Evolutionary conservation across 35 echinoderm and acorn worm species (phyloP), one percentile per base, ranked within the genome.

Genomic region (Heliocidaris erythrogramma): DNA sequence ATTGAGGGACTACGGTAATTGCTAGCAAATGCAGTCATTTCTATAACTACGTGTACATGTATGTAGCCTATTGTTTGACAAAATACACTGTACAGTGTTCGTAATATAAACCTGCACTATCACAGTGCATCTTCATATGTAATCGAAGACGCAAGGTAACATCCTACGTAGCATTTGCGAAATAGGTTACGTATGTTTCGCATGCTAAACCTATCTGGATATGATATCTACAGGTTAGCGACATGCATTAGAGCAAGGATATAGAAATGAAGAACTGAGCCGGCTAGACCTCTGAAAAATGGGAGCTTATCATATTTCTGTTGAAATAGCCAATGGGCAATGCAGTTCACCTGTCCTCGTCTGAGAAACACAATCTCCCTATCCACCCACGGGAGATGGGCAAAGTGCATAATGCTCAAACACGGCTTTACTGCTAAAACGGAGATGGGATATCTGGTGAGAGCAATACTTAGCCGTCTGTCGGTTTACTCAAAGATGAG

Each of bases 251-350:
- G 65, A 78, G 65, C 65, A 78, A n/a, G 61, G 16, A 71, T 71
- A 65, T 69, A 27, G 65, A 78, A 18, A 78, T 78, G 65, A 78
- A 78, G 21, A 17, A 78, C 27, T 78, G 65, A 78, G 27, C 21
- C 21, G 65, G 27, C 65, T n/a, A 78, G 65, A 78, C 65, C 17
- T 18, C 61, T 59, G 53, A 11, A 78, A 78, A 78, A 78, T 78
- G 65, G 65, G 27, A n/a, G 65, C 24, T 78, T 78, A 78, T 78
- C 65, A 78, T 78, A 78, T 78, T 78, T 78, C 65, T 78, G 65
- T 78, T 78, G 8, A 27, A 78, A 78, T n/a, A 78, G 65, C 65
- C 65, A n/a, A 27, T 18, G 65, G 65, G 65, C 21, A 78, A n/a
- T 5, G 27, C 18, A n/a, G 27, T 78, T 78, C 65, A 78, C 65